Evolutionary conservation across 2,888 invertebrate species (phyloP).

Genomic region (Cartodere bifasciata): DNA sequence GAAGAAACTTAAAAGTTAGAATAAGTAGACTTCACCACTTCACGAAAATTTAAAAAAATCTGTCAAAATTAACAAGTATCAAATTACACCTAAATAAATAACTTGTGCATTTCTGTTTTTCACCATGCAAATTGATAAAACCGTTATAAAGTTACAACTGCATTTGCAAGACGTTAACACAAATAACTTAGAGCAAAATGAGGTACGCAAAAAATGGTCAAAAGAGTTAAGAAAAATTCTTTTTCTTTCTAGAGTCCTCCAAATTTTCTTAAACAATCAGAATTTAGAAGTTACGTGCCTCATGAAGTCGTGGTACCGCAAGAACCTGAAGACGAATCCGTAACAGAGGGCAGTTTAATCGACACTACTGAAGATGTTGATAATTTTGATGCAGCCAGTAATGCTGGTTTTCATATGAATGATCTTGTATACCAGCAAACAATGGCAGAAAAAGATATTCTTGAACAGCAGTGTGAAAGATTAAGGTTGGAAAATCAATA

Average conservation of each 20-base stretch:
- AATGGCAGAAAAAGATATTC: constrained; percentile 7
- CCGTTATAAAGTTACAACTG: too few relatives aligned
- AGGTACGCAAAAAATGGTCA: too few relatives aligned
- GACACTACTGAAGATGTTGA: constrained; percentile 48
- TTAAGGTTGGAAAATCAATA: constrained; percentile 4
- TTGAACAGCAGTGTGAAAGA: constrained; percentile 10
- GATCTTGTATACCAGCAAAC: constrained; percentile 5
- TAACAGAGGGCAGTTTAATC: constrained; percentile 49
- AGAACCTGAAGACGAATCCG: constrained; percentile 49
- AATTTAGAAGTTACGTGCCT: constrained; percentile 85
- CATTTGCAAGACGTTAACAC: too few relatives aligned
- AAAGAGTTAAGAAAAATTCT: too few relatives aligned
- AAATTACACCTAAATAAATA: too few relatives aligned
- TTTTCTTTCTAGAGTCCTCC: constrained; percentile 58
- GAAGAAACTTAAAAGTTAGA: too few relatives aligned
- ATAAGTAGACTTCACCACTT: too few relatives aligned
- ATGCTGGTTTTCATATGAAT: neutral
- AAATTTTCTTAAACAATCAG: constrained; percentile 86
- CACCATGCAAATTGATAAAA: too few relatives aligned
- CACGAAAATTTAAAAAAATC: too few relatives aligned
- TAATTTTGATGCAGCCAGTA: constrained; percentile 9
- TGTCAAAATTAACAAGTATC: too few relatives aligned
- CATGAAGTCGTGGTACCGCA: constrained; percentile 82
- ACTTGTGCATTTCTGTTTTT: too few relatives aligned
- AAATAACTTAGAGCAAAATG: too few relatives aligned